Evolutionary conservation across 2,797 vertebrate species (phyloP), one percentile per base, ranked within the genome.

Genomic region (Rhinogobio ventralis): DNA sequence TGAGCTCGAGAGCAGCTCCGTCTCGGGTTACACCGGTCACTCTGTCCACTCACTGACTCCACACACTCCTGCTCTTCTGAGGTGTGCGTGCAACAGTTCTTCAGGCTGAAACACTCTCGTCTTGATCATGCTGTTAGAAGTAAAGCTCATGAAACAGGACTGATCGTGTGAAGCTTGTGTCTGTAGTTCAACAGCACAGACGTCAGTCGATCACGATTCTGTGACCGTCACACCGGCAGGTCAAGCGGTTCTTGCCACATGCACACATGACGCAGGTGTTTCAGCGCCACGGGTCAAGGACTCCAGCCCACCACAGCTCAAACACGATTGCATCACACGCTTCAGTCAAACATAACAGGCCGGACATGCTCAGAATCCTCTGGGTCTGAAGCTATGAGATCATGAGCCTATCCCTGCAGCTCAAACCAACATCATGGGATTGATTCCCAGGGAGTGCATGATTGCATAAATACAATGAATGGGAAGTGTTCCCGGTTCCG

Each of bases 271-370:
- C 73, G 82, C 82, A 83, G 62, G 73, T 39, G 71, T 74, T 67
- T 3, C 49, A 79, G 25, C 46, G 28, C 42, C 55, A 33, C 13
- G 28, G 78, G 79, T 75, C 84, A 88, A 88, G 84, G 60, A 30
- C 60, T 64, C 49, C 49, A 17, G 86, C 57, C 71, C 36, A 39
- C 1, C 36, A 69, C 17, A 71, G 45, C 57, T 67, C 81, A 42
- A 42, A 76, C 46, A 76, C n/a, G 5, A 11, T 74, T 81, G 79
- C 66, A 39, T 81, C 66, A 81, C 33, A 17, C 23, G 2, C 2
- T 45, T 9, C 25, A 51, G 42, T 49, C 20, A 67, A 5, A 67
- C 15, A 8, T 20, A 51, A 42, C 39, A 9, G 39, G 39, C 28
- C 19, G 1, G 53, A n/a, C 33, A n/a, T 7, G 20, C 7, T 25